Base-by-base conservation (phyloP, 2,888 invertebrate genomes). In the Cinara cedri region DNA sequence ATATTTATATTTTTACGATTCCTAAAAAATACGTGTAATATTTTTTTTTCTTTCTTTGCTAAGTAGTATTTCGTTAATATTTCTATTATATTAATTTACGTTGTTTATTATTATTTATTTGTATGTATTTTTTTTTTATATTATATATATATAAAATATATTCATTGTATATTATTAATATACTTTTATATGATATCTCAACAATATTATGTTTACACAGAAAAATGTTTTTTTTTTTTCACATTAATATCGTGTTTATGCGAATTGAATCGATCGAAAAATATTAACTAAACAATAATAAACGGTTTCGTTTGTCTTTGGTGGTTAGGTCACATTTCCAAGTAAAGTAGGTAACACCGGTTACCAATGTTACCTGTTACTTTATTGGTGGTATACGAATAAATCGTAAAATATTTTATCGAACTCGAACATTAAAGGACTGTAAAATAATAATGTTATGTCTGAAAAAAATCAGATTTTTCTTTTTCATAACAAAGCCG, bases 51-150 rank as follows among this genome's bases (percentile, higher is more conserved):
- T 62, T 65, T 65, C 21, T 34, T 68, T 60, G 46, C n/a, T 49
- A 68, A 26, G 24, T 76, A 55, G 19, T 57, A 49, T 68, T 51
- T 57, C 42, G 21, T 66, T 55, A 76, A 55, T 66, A 66, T 46
- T 63, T 51, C 46, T 68, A 68, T 16, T 76, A 66, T 76, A 62
- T 49, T 60, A 70, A 78, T 34, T 57, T 51, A 60, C 21, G 65
- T 75, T 75, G 51, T 49, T 78, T 78, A n/a, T n/a, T n/a, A n/a
- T n/a, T n/a, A 78, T 78, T 78, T 78, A 70, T 78, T 78, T 78
- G 34, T 78, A 70, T 57, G 55, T 55, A 42, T 65, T 65, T 42
- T 13, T 26, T 57, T 16, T 21, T n/a, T 72, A 14, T 65, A 13
- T n/a, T 55, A 54, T 75, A 42, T 66, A 72, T 55, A 21, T 21